Base-by-base conservation (phyloP, 2,797 vertebrate genomes). In the Argyrosomus regius region DNA sequence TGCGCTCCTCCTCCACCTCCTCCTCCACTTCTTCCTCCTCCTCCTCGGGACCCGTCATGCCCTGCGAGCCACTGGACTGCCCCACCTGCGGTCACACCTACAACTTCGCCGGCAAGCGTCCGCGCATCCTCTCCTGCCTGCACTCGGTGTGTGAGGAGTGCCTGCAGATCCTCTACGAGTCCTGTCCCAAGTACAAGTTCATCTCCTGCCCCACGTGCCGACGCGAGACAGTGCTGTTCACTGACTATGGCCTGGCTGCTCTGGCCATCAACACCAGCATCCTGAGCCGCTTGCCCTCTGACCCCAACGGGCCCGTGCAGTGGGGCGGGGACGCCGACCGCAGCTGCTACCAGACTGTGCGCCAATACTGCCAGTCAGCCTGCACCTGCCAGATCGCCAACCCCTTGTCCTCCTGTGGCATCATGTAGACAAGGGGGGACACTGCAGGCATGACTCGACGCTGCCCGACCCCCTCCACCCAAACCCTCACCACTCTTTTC, bases 301-400 rank as follows among this genome's bases (percentile, higher is more conserved):
- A 99, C 89, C 92, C 97, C 0, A 91, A 96, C 58, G 97, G 97
- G 28, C 93, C 97, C 0, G 97, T 97, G 78, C 98, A 98, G 94
- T 99, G 98, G 98, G 97, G 96, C 22, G 96, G 96, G 1, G 98
- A 99, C 28, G 95, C 96, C 0, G 98, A 99, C 95, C 98, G 98
- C 93, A 98, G 97, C 95, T 99, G 98, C 96, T 99, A 99, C 95
- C 98, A 99, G 96, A 99, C 98, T 95, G 98, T 99, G 89, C 98
- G 98, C 90, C 98, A 98, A 91, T 99, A 99, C 96, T 99, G 98
- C 74, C 98, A 98, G 90, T 98, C 98, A 0, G 98, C 98, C 81
- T 99, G 98, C 93, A 98, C 97, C 92, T 99, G 98, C 95, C 98
- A 98, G 81, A 96, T 98, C 86, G 95, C 97, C 89, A 99, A 99